A percentile compares a stretch with the other conserved stretches of the same genome.
These are phyloP conservation scores for Hirtodrosophila cameraria DNA, from an alignment of 2,888 invertebrate genomes.

Conservation along the genomic window DNA sequence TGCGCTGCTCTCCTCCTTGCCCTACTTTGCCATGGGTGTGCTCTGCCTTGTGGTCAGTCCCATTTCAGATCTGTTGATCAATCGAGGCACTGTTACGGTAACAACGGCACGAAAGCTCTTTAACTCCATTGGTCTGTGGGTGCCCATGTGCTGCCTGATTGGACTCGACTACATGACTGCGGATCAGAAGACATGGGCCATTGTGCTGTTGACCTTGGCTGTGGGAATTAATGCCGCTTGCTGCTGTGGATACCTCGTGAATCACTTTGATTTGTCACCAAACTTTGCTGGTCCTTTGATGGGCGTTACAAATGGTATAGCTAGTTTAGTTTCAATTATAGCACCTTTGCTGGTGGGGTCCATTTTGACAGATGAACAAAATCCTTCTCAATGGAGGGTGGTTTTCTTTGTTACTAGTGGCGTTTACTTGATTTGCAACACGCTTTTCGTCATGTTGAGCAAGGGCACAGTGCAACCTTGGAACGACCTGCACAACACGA, in stretches of 20 bases:
- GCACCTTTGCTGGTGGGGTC: constrained; percentile 87
- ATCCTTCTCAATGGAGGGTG: too few species aligned
- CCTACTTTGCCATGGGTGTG: constrained; percentile 86
- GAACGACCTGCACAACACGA: too few species aligned
- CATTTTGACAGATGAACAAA: constrained; percentile 85
- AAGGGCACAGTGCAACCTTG: neutral
- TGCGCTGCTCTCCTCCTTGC: constrained; percentile 85
- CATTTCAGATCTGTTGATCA: constrained; percentile 85
- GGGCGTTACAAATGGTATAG: constrained; percentile 88
- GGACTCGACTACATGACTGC: constrained; percentile 85
- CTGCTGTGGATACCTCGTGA: constrained; percentile 87
- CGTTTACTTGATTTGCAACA: neutral
- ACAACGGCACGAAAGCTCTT: constrained; percentile 81
- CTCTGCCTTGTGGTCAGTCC: constrained; percentile 85
- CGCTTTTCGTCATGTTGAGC: constrained; percentile 1
- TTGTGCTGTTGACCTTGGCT: constrained; percentile 86
- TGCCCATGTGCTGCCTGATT: constrained; percentile 86
- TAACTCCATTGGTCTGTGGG: constrained; percentile 84
- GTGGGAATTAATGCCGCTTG: constrained; percentile 87
- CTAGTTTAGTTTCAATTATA: constrained; percentile 87
- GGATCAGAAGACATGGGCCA: constrained; percentile 84
- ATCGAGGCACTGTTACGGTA: constrained; percentile 83
- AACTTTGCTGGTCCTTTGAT: constrained; percentile 89
- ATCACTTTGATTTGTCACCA: constrained; percentile 89
- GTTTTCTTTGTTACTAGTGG: constrained; percentile 7